Evolutionary conservation across 2,113 vertebrate genomes (phyloP).

Genomic region (Paracanthobrama guichenoti): DNA sequence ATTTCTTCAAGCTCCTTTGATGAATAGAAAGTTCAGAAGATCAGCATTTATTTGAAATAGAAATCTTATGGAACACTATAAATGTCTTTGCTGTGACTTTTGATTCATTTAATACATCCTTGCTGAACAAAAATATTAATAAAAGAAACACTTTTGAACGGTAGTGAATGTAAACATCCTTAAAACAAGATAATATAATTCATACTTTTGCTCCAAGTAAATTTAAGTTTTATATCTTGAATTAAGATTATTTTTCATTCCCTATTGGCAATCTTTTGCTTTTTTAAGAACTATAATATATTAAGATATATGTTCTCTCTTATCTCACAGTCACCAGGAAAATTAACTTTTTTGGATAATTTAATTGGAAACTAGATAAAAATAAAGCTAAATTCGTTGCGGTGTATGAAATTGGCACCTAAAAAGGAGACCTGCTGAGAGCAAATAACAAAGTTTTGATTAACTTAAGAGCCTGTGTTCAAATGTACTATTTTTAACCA

Average conservation of each 20-base stretch:
- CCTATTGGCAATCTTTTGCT: background rate
- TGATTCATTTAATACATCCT: background rate
- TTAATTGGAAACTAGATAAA: background rate
- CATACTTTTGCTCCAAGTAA: background rate
- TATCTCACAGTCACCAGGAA: background rate
- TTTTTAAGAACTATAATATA: background rate
- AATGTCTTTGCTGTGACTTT: background rate
- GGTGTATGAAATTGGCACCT: background rate
- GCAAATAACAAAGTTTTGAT: background rate
- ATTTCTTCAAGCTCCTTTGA: background rate
- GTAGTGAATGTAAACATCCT: background rate
- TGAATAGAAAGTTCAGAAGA: background rate
- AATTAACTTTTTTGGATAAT: background rate
- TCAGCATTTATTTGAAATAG: background rate
- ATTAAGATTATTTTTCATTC: background rate
- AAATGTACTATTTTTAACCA: constrained; percentile 12
- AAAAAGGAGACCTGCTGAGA: constrained; percentile 29
- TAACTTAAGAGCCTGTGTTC: constrained; percentile 10
- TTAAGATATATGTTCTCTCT: background rate
- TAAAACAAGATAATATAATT: background rate
- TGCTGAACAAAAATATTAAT: background rate
- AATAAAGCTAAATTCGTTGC: background rate
- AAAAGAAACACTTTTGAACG: background rate
- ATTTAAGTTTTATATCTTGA: background rate
- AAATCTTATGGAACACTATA: background rate